A percentile compares a stretch with the other conserved stretches of the same genome.
These are phyloP conservation scores for Poeciliopsis retropinna DNA, from an alignment of 2,113 vertebrate genomes.

Conservation along the genomic window DNA sequence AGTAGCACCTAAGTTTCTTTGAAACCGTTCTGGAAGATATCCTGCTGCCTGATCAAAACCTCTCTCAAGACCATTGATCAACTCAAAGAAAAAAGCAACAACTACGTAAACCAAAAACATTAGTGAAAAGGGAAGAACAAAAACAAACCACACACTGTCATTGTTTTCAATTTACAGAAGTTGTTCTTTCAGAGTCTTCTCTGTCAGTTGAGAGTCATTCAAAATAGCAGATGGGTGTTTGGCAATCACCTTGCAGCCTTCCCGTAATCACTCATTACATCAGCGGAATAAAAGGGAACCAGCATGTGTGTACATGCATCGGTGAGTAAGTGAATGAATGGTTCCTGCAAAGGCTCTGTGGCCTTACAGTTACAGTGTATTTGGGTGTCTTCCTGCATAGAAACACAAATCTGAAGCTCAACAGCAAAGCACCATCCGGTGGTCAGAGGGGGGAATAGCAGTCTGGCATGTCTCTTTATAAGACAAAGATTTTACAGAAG, in stretches of 20 bases:
- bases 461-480: slow-evolving; percentile 63
- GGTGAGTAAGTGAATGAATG: slow-evolving; percentile 3
- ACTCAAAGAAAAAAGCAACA: not conserved
- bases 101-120: not conserved
- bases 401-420: slow-evolving; percentile 3
- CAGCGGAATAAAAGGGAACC: slow-evolving; percentile 28
- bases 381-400: slow-evolving; percentile 61
- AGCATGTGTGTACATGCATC: slow-evolving; percentile 53
- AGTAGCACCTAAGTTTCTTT: too few relatives aligned
- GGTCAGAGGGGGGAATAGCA: slow-evolving; percentile 63
- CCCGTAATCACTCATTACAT: slow-evolving; percentile 23
- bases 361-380: slow-evolving; percentile 30
- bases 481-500: slow-evolving; percentile 54
- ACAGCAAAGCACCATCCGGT: slow-evolving; percentile 58
- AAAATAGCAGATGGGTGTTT: slow-evolving; percentile 36
- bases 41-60: not conserved
- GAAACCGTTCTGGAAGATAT: too few relatives aligned
- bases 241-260: slow-evolving; percentile 46
- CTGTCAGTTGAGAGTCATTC: slow-evolving; percentile 36
- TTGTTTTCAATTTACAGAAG: not conserved
- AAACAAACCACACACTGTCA: slow-evolving; percentile 6
- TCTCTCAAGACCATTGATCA: not conserved
- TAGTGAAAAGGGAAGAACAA: not conserved
- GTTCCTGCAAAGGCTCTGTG: slow-evolving; percentile 26
- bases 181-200: slow-evolving; percentile 23